Evolutionary conservation across 37 sponge, comb jelly and placozoan genomes (phyloP), one percentile per base, ranked within the genome.

Genomic region (Trichoplax adhaerens): DNA sequence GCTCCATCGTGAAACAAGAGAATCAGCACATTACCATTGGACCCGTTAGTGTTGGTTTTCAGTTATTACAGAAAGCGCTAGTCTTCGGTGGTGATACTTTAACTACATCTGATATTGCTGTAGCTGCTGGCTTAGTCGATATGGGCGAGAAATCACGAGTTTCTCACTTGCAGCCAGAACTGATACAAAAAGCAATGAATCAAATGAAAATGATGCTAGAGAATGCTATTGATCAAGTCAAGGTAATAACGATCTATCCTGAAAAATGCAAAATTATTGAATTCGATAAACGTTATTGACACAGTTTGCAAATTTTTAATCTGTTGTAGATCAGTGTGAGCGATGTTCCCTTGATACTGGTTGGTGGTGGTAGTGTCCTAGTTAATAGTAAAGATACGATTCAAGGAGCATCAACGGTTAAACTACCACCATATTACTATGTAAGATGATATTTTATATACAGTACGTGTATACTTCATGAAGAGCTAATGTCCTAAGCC

Each of bases 101-200:
- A 48, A 89, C 90, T 0, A 65, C 83, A 1, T 85, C 86, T 53
- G 90, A 89, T 70, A 66, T 89, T 75, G 90, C 90, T 67, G 71
- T 89, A 53, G 83, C 82, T 62, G 80, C 86, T 52, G 86, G 86
- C 53, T 71, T 88, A 10, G 76, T 79, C 62, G 12, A 12, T 12
- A 60, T 60, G 10, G 62, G 12, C 12, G 62, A 8, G 12, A 12
- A 12, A 60, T 60, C 62, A 12, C 8, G 10, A n/a, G 62, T 8
- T 12, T 8, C 10, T 12, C 62, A 60, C 62, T 12, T 78, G 50
- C 56, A 50, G 3, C 73, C 79, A 2, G 55, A 63, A 1, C 7
- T 77, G 58, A 82, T 82, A 54, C 74, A 81, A 53, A 61, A 68
- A 8, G 76, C 71, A 29, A 76, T 82, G 79, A 65, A 65, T 50